Base-by-base conservation (phyloP, 2,888 invertebrate genomes). In the Callyntrura guangdongensis region DNA sequence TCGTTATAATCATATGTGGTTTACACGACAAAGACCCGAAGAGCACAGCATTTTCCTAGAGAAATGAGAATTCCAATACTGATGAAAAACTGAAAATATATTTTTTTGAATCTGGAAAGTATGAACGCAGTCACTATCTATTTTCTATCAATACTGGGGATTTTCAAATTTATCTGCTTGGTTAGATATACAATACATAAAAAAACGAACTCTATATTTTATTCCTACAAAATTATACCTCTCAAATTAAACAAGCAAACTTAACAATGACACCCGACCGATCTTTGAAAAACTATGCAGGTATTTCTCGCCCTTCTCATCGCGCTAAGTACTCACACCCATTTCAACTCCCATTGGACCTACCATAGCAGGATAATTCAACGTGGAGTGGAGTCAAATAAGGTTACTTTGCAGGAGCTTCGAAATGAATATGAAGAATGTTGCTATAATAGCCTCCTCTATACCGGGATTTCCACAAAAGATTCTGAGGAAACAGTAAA, bases 401-500 rank as follows among this genome's bases (percentile, higher is more conserved):
- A 67, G 20, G 11, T 36, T 14, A 14, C 36, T 17, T 20, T 47
- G 0, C 64, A 64, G 64, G 45, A 27, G n/a, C 25, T 83, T 11
- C n/a, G 67, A 22, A 89, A 82, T 83, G 89, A 89, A 9, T 89
- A 83, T 14, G 89, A 89, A 56, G 83, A 82, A 11, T 89, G 89
- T 56, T 8, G 81, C 2, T 69, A 67, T 6, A 56, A 56, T 72
- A 81, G 36, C 8, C 53, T 56, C 0, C 0, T 53, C 0, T 69
- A 67, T 20, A 36, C 72, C 0, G 53, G 53, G n/a, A 17, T 27
- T 27, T 22, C 61, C 4, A 1, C 2, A 0, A 56, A 56, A n/a
- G 45, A 47, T 74, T 47, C 74, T 11, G 20, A n/a, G 6, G 61
- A 64, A 64, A 22, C 2, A 22, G 17, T 64, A 1, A 64, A 22